Evolutionary conservation across 2,888 invertebrate genomes (phyloP), one percentile per base, ranked within the genome.

Genomic region (Empis livida): DNA sequence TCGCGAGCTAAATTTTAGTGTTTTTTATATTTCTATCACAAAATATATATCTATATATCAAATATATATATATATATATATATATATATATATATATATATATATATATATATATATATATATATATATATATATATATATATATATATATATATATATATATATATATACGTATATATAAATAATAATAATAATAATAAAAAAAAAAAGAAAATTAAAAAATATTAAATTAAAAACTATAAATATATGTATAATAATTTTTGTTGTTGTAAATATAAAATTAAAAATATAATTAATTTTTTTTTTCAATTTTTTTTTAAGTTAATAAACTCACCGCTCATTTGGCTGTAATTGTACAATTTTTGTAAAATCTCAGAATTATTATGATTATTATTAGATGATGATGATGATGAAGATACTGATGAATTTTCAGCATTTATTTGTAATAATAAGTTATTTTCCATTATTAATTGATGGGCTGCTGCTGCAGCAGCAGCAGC

Each of bases 281-380:
- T n/a, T n/a, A n/a, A n/a, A n/a, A n/a, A n/a, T n/a, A n/a, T n/a
- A n/a, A n/a, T n/a, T n/a, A n/a, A n/a, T 41, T 23, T 23, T 41
- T 41, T 41, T 41, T n/a, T 11, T 42, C 13, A 14, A 41, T 41
- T 43, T 17, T 38, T 40, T 23, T 39, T 44, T 16, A 14, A 40
- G 43, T 50, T 47, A 41, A 50, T 51, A 43, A 56, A 61, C 67
- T 68, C 64, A 68, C 68, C 68, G 54, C 64, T 65, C 55, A 64
- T 62, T 54, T 67, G 66, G 54, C 63, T 68, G 51, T 62, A 64
- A 52, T 59, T 65, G 52, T 63, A 65, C 16, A 67, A 52, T 49
- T 65, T 64, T 50, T 67, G 62, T 46, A 66, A 55, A 35, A 65
- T 57, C 49, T 65, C 64, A 49, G 53, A 55, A 51, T 53, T 53